Evolutionary conservation across 1,140 invertebrate species (phyloP), one percentile per base, ranked within the genome.

Genomic region (Apis florea): DNA sequence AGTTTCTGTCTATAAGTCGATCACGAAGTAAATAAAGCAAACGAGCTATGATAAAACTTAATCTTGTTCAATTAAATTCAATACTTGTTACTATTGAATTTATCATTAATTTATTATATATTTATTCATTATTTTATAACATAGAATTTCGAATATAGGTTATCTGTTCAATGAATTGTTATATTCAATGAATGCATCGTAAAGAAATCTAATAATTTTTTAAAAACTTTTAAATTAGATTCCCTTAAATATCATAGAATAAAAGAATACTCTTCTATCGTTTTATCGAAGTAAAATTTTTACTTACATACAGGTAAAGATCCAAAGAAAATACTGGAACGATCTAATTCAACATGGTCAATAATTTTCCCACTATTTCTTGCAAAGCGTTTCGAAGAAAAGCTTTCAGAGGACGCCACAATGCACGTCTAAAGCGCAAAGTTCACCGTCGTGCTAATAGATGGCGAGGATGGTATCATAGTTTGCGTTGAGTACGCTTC

Each of bases 391-490:
- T 87, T 87, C 79, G 10, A 3, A n/a, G 15, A 4, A 15, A 40
- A 24, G 17, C 67, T 15, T 26, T 15, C 63, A 87, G 86, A 87
- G 82, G 82, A 26, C 82, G 70, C 86, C 82, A 84, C 78, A 56
- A 61, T 69, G 69, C 71, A 69, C 2, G 64, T 47, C 47, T 51
- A 1, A 49, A 54, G 1, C 4, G n/a, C n/a, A 12, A 47, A 26
- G 47, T 82, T 82, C 13, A 4, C 6, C 11, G 1, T 2, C 3
- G 1, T 9, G 10, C n/a, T 26, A 47, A 4, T 26, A 87, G 85
- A 86, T 87, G 85, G 85, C 85, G 31, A 53, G 66, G 12, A n/a
- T 26, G 15, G 85, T 86, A 80, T 81, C 68, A 10, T n/a, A 58
- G 13, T n/a, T 31, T 26, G 17, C 1, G n/a, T n/a, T n/a, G 19